Percentiles rank a stretch among this genome's conserved stretches.
Evolutionary conservation across 2,888 invertebrate genomes (phyloP).

Genomic region (Pterobdella sp.): DNA sequence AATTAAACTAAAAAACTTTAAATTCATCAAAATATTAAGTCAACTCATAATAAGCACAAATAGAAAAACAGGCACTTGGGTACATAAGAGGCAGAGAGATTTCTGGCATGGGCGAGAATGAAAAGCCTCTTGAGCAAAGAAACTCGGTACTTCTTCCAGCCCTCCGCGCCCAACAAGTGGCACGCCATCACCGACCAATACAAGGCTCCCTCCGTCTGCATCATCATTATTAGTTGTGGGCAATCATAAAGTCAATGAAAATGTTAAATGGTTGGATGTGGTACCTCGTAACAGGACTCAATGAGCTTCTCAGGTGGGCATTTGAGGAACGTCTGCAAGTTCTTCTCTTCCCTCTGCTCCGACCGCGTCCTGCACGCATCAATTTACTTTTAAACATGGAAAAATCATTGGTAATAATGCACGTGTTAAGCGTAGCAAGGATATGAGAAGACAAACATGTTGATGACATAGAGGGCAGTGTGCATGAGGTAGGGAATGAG

Average conservation of each 20-base stretch:
- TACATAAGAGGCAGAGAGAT: slow-evolving; percentile 59
- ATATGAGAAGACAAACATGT: slow-evolving; percentile 57
- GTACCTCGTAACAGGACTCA: slow-evolving; percentile 70
- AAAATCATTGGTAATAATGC: background rate
- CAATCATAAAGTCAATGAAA: background rate
- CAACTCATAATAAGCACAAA: background rate
- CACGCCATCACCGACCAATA: slow-evolving; percentile 76
- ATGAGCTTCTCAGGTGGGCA: slow-evolving; percentile 56
- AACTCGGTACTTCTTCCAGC: slow-evolving; percentile 67
- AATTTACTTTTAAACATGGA: too few relatives aligned
- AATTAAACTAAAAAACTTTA: background rate
- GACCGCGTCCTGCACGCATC: slow-evolving; percentile 52
- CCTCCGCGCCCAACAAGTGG: slow-evolving; percentile 66
- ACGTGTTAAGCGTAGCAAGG: background rate
- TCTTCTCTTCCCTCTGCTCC: slow-evolving; percentile 65
- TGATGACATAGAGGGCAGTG: slow-evolving; percentile 72
- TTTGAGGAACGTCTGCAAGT: slow-evolving; percentile 64
- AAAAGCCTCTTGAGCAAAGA: slow-evolving; percentile 68
- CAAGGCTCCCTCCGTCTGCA: slow-evolving; percentile 73
- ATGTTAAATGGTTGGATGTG: background rate
- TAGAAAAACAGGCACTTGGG: slow-evolving; percentile 39
- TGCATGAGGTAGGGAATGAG: slow-evolving; percentile 86
- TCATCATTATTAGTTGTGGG: background rate
- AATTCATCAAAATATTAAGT: background rate
- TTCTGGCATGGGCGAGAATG: slow-evolving; percentile 68